Base-by-base conservation (phyloP, 2,113 vertebrate genomes). In the Naja naja region DNA sequence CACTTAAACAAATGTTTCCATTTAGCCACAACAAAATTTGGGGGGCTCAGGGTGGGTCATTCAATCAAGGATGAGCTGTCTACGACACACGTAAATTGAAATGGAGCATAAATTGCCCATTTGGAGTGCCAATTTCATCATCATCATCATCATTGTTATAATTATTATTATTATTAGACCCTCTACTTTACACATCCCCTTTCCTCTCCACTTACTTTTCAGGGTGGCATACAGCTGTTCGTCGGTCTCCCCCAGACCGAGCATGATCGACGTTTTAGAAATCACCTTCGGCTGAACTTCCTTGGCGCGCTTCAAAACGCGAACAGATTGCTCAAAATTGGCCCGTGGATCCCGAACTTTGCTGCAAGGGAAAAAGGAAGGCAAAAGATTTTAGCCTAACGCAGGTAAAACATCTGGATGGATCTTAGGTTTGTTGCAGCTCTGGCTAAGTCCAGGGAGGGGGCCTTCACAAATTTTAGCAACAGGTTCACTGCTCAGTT, bases 181-280 rank as follows among this genome's bases (percentile, higher is more conserved):
- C 69, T 20, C 69, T 34, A 16, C n/a, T 16, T n/a, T 18, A 2
- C 14, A 1, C 2, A 34, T 20, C 69, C n/a, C n/a, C 0, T 20
- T n/a, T 39, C 14, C n/a, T 74, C 69, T 74, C n/a, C 16, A 94
- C 94, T 97, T 96, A 99, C 99, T 96, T 89, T 97, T 98, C 98
- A 99, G 95, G 0, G 98, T 98, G 91, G 97, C 87, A 2, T 97
- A 94, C 2, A 99, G 96, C 96, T 99, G 98, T 3, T 98, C 97
- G 0, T 99, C 98, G 0, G 98, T 98, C 96, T 99, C 99, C 0
- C 99, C 99, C 0, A 99, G 97, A 18, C 99, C 99, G 96, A 99
- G 93, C 99, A 99, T 99, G 81, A 99, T 98, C 74, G 99, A 99
- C 0, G 99, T 99, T 97, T 99, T 99, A 3, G 99, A 99, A 91